Evolutionary conservation across 1,140 invertebrate species (phyloP), one percentile per base, ranked within the genome.

Genomic region (Drosophila simulans): DNA sequence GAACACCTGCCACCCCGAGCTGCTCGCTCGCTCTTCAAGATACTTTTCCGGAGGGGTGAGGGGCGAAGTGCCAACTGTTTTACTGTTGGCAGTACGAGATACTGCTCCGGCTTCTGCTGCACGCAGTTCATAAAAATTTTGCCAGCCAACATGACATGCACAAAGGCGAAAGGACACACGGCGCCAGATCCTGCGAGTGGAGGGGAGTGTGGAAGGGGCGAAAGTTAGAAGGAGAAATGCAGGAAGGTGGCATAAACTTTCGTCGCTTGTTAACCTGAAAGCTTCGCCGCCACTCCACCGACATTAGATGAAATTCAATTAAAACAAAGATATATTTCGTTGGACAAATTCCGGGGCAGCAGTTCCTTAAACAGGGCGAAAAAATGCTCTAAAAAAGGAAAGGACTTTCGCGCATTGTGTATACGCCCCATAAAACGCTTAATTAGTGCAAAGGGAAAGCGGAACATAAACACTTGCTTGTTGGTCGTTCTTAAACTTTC

Each of bases 51-150:
- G 1, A 65, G 43, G 34, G 55, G 17, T 22, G 15, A 13, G 22
- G 39, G 39, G 43, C 43, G 42, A 65, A 59, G 73, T 71, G 65
- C 43, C 66, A 69, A 69, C 66, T 69, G 66, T 71, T 71, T 71
- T 71, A 71, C 68, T 71, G 68, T 40, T 71, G 66, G 66, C 64
- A 70, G 66, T 69, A 48, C 64, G 42, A 70, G 65, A 70, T 70
- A 57, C 46, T 56, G 45, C 46, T 69, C 22, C 45, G 45, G 73
- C 58, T 73, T 63, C 59, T 49, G 58, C 52, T 79, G 79, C 83
- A 86, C 83, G 83, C 83, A 88, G 83, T 88, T 88, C 83, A 88
- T 89, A 89, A 88, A 88, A 88, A 89, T 89, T 83, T 88, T 88
- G 83, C 76, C 84, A 89, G 83, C 71, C 76, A 89, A 89, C 83